Conservation (phyloP, 2,797 vertebrate genomes). For the Melanotaenia nigrans region DNA sequence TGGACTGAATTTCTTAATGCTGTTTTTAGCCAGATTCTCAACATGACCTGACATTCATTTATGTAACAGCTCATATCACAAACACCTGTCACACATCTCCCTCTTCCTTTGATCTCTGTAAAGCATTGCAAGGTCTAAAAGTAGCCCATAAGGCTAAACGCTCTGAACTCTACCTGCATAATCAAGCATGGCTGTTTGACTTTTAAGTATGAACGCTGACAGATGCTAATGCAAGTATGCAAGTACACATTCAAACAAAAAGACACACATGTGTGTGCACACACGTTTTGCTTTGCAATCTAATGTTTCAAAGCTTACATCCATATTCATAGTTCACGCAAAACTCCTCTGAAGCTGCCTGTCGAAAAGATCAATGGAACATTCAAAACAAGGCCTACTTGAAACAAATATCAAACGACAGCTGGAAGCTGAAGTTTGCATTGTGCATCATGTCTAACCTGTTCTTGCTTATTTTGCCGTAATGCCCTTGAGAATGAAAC, state of each 20-base stretch:
- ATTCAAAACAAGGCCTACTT: slow-evolving; percentile 65
- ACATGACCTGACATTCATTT: slow-evolving; percentile 60
- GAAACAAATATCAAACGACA: slow-evolving; percentile 63
- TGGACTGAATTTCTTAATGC: neutral
- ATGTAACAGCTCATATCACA: slow-evolving; percentile 51
- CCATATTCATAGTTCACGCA: slow-evolving; percentile 69
- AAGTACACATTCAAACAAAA: slow-evolving; percentile 21
- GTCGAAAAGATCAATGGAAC: slow-evolving; percentile 66
- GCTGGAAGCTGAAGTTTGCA: slow-evolving; percentile 40
- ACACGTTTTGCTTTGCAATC: slow-evolving; percentile 33
- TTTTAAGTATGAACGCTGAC: slow-evolving; percentile 55
- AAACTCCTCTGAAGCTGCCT: slow-evolving; percentile 64
- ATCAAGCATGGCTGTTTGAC: slow-evolving; percentile 59
- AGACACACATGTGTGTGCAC: neutral
- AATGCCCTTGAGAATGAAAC: slow-evolving; percentile 46
- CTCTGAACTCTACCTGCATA: slow-evolving; percentile 69
- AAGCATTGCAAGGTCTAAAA: slow-evolving; percentile 57
- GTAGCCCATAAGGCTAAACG: slow-evolving; percentile 66
- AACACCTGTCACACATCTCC: slow-evolving; percentile 43
- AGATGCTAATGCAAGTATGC: slow-evolving; percentile 43
- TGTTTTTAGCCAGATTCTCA: slow-evolving; percentile 23
- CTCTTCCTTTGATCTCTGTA: slow-evolving; percentile 63
- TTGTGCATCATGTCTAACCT: slow-evolving; percentile 23
- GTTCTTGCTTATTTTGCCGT: slow-evolving; percentile 12
- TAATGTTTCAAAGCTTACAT: slow-evolving; percentile 71